Evolutionary conservation across 2,888 invertebrate genomes (phyloP).

Genomic region (Sphecodes monilicornis): DNA sequence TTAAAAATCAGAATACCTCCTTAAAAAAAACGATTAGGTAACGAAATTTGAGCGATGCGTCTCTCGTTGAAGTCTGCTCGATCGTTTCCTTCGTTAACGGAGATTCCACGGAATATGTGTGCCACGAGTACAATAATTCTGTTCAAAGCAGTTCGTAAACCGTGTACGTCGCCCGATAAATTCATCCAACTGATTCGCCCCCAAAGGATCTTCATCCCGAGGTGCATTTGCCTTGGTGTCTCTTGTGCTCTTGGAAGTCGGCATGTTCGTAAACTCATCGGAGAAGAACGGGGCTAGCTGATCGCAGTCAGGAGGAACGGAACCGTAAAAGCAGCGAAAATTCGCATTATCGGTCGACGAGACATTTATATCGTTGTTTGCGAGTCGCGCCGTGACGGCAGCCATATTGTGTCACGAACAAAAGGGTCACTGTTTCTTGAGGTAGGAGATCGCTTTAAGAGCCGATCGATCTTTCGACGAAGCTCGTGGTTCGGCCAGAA

Average conservation of each 20-base stretch:
- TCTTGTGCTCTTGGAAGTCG: background rate
- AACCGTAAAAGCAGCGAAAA: conserved; percentile 30
- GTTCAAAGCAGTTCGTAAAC: background rate
- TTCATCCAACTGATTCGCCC: conserved; percentile 4
- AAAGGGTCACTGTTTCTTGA: conserved; percentile 19
- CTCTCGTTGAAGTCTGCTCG: background rate
- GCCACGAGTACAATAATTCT: background rate
- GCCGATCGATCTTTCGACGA: conserved; percentile 37
- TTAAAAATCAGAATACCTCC: no score
- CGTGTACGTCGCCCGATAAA: background rate
- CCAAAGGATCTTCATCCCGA: background rate
- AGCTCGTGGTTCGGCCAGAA: conserved; percentile 30
- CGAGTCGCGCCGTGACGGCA: background rate
- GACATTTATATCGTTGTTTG: conserved; percentile 49
- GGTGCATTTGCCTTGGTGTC: background rate
- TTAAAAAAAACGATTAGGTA: no score
- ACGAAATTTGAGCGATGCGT: background rate
- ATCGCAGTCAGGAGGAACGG: background rate
- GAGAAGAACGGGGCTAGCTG: conserved; percentile 5
- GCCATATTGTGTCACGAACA: conserved; percentile 32
- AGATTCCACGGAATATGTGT: background rate
- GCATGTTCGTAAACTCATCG: conserved; percentile 22
- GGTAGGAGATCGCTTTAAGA: conserved; percentile 23
- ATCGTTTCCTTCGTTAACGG: background rate
- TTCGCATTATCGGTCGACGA: conserved; percentile 44